A percentile compares a stretch with the other conserved stretches of the same genome.
These are phyloP conservation scores for Yoshiicerus persimilis DNA, from an alignment of 1,140 invertebrate species.

Conservation along the genomic window DNA sequence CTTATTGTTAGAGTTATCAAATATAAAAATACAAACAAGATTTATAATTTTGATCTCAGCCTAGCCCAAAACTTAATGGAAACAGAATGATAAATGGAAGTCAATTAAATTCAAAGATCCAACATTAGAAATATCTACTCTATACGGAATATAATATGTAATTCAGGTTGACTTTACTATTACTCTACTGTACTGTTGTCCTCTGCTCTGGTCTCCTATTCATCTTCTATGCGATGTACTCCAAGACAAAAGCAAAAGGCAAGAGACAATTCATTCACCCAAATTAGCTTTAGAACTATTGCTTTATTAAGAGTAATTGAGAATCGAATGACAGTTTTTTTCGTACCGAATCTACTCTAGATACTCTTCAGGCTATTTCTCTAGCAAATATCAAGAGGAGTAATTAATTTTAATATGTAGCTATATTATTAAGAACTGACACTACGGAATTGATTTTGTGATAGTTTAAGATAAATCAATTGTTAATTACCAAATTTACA, in stretches of 20 bases:
- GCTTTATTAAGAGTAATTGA: neutral
- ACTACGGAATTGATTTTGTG: neutral
- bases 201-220: neutral
- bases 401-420: neutral
- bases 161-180: neutral
- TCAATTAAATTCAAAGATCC: neutral
- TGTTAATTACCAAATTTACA: no score
- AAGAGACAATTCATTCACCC: neutral
- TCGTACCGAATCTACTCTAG: neutral
- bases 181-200: neutral
- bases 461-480: neutral
- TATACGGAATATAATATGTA: neutral
- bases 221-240: neutral
- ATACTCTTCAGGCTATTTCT: neutral
- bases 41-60: conserved; percentile 11
- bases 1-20: neutral
- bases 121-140: neutral
- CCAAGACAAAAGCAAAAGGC: neutral
- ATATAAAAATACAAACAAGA: neutral
- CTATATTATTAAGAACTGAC: neutral
- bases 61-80: conserved; percentile 10
- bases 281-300: neutral
- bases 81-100: neutral
- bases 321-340: neutral
- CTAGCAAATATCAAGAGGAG: neutral